Evolutionary conservation across 2,113 vertebrate genomes (phyloP).

Genomic region (Neolamprologus toae): DNA sequence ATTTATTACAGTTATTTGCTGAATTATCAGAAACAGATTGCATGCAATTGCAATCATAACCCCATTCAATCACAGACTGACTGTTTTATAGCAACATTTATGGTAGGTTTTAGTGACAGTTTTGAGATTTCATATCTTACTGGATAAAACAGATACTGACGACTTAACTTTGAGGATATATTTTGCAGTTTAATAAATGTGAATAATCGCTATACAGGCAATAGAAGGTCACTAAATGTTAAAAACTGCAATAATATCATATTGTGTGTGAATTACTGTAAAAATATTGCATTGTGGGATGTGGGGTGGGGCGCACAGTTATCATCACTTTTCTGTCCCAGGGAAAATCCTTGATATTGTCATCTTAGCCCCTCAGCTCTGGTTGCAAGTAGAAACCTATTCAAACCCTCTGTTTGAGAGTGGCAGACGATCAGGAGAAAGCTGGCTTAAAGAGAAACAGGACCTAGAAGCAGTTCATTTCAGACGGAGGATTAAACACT

Average conservation of each 20-base stretch:
- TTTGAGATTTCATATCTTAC: neutral
- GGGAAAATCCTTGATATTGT: neutral
- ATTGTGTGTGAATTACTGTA: neutral
- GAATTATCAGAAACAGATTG: neutral
- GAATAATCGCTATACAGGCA: neutral
- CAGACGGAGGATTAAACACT: neutral
- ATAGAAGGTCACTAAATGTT: neutral
- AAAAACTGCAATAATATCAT: neutral
- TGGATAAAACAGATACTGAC: neutral
- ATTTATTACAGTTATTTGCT: neutral
- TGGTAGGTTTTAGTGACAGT: neutral
- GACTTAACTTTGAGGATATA: neutral
- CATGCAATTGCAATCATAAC: neutral
- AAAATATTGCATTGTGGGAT: neutral
- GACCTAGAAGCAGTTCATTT: neutral
- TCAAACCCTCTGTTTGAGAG: neutral
- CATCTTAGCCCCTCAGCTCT: neutral
- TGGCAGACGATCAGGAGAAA: neutral
- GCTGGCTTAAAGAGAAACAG: neutral
- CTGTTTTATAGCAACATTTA: neutral
- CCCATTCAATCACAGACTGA: neutral
- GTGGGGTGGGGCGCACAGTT: neutral
- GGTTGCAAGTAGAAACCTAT: neutral
- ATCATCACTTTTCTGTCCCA: neutral
- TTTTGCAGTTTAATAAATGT: neutral